phyloP scores from a whole-genome alignment of 2,888 invertebrate species.

The Ischnura elegans region DNA sequence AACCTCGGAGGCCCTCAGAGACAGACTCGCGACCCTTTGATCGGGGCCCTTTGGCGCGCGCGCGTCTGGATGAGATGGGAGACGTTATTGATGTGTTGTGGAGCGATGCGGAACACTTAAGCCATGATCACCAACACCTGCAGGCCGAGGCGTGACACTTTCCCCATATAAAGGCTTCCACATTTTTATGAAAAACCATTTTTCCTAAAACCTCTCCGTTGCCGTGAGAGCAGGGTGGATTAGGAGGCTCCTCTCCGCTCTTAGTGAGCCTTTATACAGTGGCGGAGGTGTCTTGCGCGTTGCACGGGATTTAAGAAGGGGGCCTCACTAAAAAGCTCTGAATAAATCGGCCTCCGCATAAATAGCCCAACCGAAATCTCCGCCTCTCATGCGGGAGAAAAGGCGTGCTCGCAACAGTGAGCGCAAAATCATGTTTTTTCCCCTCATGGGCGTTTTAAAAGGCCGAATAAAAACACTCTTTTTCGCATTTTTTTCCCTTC shows the following conservation, averaged over 20 bases:
- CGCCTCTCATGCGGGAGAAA: neutral
- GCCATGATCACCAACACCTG: slow-evolving; percentile 30
- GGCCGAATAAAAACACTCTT: no score
- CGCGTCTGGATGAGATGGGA: no score
- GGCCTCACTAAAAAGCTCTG: neutral
- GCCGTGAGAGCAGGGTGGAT: neutral
- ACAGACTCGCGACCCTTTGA: no score
- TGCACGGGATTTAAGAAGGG: neutral
- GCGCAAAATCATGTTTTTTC: no score
- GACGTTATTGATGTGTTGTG: no score
- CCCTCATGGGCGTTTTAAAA: no score
- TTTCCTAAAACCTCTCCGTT: neutral
- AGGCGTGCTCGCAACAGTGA: no score
- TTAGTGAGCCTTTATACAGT: neutral
- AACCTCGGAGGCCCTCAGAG: no score
- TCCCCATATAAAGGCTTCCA: slow-evolving; percentile 60
- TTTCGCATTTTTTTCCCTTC: no score
- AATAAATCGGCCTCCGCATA: slow-evolving; percentile 24
- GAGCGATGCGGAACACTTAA: no score
- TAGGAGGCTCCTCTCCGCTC: neutral
- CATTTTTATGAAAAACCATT: slow-evolving; percentile 59
- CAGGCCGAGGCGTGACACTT: slow-evolving; percentile 51
- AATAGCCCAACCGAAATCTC: neutral
- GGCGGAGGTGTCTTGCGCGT: neutral
- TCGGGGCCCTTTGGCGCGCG: no score